Evolutionary conservation across 2,797 vertebrate species (phyloP).

Genomic region (Scomberomorus guttatus): DNA sequence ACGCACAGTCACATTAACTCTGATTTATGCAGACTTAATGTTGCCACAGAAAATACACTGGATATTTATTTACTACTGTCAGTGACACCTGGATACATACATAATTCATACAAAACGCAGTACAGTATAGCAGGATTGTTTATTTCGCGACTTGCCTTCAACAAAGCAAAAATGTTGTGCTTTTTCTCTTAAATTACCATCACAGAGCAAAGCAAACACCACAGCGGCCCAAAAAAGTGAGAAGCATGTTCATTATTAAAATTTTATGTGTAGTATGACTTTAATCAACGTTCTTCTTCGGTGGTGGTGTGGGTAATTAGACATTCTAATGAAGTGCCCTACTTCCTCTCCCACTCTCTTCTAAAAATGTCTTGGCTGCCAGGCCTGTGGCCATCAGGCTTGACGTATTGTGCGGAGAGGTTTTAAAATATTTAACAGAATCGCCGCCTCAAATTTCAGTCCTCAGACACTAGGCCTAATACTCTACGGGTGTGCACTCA

Average conservation of each 20-base stretch:
- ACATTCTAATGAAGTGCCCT: conserved; percentile 86
- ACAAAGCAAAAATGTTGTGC: conserved; percentile 49
- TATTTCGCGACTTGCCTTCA: conserved; percentile 66
- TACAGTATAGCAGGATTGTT: conserved; percentile 67
- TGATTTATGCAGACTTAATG: conserved; percentile 57
- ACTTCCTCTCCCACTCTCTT: conserved; percentile 80
- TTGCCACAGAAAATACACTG: conserved; percentile 46
- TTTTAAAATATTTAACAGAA: conserved; percentile 88
- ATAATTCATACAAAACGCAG: conserved; percentile 72
- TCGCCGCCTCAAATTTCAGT: conserved; percentile 82
- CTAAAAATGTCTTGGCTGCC: conserved; percentile 85
- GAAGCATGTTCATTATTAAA: conserved; percentile 71
- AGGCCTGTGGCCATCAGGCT: conserved; percentile 78
- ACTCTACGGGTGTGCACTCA: conserved; percentile 44
- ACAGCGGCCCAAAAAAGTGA: conserved; percentile 29
- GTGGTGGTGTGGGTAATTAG: conserved; percentile 84
- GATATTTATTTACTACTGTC: conserved; percentile 60
- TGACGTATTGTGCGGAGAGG: conserved; percentile 83
- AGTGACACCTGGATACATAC: conserved; percentile 55
- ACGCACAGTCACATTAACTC: conserved; percentile 36
- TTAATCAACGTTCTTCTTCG: conserved; percentile 84
- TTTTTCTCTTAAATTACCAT: conserved; percentile 56
- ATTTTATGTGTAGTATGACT: conserved; percentile 82
- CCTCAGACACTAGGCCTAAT: conserved; percentile 69
- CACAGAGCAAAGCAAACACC: conserved; percentile 53